Conservation (phyloP, 2,113 vertebrate genomes). For the Sturnira hondurensis region DNA sequence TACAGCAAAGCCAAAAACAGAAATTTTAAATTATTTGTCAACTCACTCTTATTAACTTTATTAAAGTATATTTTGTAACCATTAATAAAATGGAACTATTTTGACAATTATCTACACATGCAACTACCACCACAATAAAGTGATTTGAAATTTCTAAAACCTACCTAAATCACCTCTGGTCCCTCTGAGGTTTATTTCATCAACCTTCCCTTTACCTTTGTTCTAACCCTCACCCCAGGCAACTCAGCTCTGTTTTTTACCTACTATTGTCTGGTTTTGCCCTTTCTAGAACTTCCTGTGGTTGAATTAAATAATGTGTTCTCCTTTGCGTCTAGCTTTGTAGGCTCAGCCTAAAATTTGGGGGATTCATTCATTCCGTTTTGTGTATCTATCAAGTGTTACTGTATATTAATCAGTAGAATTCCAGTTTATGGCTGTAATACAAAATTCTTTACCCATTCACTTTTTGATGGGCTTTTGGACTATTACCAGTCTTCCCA, state of each 20-base stretch:
- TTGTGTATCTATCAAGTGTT: not conserved
- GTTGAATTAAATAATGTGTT: not conserved
- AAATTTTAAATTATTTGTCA: not conserved
- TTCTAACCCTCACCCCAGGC: too few species aligned
- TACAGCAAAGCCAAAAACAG: not conserved
- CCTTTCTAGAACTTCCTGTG: not conserved
- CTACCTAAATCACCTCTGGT: not conserved
- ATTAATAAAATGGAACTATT: not conserved
- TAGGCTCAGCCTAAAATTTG: not conserved
- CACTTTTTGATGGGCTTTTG: not conserved
- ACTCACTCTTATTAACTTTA: not conserved
- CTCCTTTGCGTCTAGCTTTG: not conserved
- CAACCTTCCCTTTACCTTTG: fast-evolving
- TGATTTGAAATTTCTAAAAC: not conserved
- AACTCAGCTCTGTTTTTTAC: not conserved
- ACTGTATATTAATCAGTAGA: not conserved
- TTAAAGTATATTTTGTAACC: not conserved
- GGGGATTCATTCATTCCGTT: not conserved
- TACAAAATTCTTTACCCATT: not conserved
- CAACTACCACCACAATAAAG: not conserved
- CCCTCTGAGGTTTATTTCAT: not conserved
- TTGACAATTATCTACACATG: not conserved
- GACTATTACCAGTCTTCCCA: not conserved
- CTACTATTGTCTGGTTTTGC: not conserved
- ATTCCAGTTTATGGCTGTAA: not conserved